phyloP scores from a whole-genome alignment of 2,113 vertebrate species.

The Glaucomys volans region DNA sequence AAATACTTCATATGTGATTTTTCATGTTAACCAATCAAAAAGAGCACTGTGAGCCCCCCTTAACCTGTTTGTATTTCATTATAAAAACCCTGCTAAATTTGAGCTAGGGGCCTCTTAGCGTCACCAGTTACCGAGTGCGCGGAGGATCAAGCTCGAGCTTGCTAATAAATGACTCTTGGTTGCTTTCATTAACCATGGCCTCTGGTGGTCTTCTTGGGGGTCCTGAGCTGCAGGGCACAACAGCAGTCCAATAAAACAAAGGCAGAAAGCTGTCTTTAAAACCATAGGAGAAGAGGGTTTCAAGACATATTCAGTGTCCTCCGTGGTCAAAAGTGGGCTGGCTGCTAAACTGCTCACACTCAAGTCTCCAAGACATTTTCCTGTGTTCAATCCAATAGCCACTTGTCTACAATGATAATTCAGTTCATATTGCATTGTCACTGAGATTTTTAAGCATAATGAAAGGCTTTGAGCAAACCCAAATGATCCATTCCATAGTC shows the following conservation, averaged over 20 bases:
- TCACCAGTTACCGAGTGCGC: no score
- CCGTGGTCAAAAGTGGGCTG: background rate
- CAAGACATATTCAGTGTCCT: background rate
- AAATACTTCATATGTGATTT: no score
- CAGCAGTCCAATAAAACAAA: background rate
- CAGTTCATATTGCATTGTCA: background rate
- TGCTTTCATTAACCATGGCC: no score
- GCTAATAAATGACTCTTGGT: no score
- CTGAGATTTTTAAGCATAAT: background rate
- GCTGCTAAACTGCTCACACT: background rate
- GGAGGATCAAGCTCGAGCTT: no score
- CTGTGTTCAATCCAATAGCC: background rate
- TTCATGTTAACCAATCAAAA: no score
- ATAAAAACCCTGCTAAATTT: no score
- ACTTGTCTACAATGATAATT: background rate
- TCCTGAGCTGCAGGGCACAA: no score
- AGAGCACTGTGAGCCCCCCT: no score
- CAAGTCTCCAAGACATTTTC: background rate
- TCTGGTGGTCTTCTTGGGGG: no score
- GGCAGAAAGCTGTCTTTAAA: background rate
- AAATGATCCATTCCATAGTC: background rate
- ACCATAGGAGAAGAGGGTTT: background rate
- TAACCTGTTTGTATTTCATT: no score
- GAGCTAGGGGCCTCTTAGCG: no score
- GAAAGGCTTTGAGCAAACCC: background rate